Percentiles rank a stretch among this genome's conserved stretches.
Evolutionary conservation across 2,113 vertebrate species (phyloP).

Genomic region (Ammodramus savannarum): DNA sequence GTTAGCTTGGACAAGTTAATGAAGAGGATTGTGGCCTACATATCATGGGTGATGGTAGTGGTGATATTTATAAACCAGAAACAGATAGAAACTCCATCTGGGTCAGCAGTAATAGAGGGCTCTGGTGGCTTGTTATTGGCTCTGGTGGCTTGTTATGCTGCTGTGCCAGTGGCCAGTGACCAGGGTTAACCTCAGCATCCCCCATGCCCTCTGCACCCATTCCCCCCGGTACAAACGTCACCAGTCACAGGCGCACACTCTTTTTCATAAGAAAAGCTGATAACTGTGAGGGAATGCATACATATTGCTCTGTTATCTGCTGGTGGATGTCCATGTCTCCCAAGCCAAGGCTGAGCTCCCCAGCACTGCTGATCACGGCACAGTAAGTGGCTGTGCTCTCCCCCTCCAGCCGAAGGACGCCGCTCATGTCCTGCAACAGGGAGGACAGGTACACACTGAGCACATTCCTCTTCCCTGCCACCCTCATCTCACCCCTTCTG

Average conservation of each 20-base stretch:
- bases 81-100: neutral
- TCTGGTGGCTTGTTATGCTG: neutral
- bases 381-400: slow-evolving; percentile 71
- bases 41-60: neutral
- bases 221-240: neutral
- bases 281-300: slow-evolving; percentile 40
- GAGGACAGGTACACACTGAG: neutral
- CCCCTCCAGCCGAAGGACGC: slow-evolving; percentile 45
- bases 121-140: neutral
- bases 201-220: neutral
- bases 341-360: slow-evolving; percentile 83
- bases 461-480: neutral
- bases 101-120: neutral
- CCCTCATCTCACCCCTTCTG: neutral
- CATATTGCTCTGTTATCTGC: slow-evolving; percentile 82
- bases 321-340: slow-evolving; percentile 91
- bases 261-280: neutral
- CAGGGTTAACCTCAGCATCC: neutral
- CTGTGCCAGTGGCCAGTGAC: neutral
- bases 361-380: slow-evolving; percentile 66
- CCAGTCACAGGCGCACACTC: neutral
- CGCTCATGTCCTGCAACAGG: slow-evolving; percentile 60
- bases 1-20: neutral
- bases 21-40: neutral
- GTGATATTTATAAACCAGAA: neutral